A percentile compares a stretch with the other conserved stretches of the same genome.
Conservation (phyloP, 2,797 vertebrate genomes). For the Buceros bicornis region DNA sequence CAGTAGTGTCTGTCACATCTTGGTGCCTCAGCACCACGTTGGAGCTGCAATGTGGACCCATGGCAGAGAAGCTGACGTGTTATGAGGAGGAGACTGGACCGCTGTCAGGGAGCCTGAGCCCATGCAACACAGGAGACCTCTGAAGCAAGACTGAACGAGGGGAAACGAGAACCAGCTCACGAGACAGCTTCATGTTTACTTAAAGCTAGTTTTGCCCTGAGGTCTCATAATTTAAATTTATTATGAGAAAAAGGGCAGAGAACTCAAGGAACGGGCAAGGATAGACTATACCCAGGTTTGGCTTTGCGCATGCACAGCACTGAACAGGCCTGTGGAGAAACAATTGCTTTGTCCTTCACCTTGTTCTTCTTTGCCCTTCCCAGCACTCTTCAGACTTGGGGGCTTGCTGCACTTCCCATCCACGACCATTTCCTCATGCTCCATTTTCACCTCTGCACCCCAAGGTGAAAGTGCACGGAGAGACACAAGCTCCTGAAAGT, state of each 20-base stretch:
- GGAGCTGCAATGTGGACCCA: background rate
- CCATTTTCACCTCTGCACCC: conserved; percentile 92
- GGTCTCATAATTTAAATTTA: background rate
- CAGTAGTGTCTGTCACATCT: background rate
- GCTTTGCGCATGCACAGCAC: background rate
- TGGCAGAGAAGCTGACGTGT: background rate
- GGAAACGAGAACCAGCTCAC: background rate
- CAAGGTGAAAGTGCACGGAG: conserved; percentile 90
- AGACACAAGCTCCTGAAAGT: conserved; percentile 89
- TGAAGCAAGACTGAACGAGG: background rate
- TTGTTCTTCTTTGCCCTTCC: conserved; percentile 90
- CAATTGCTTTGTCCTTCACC: conserved; percentile 73
- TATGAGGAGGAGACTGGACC: background rate
- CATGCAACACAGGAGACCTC: background rate
- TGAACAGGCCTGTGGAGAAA: conserved; percentile 51
- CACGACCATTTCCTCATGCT: conserved; percentile 72
- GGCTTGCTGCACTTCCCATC: conserved; percentile 84
- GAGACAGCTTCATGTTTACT: background rate
- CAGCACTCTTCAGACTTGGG: conserved; percentile 85
- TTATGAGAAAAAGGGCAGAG: background rate
- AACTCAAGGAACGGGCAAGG: background rate
- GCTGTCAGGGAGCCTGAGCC: background rate
- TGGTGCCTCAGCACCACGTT: background rate
- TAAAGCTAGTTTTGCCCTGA: background rate
- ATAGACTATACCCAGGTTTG: background rate